Percentiles rank a stretch among this genome's conserved stretches.
These are phyloP conservation scores for Notolabrus celidotus DNA, from an alignment of 2,797 vertebrate genomes.

Conservation along the genomic window DNA sequence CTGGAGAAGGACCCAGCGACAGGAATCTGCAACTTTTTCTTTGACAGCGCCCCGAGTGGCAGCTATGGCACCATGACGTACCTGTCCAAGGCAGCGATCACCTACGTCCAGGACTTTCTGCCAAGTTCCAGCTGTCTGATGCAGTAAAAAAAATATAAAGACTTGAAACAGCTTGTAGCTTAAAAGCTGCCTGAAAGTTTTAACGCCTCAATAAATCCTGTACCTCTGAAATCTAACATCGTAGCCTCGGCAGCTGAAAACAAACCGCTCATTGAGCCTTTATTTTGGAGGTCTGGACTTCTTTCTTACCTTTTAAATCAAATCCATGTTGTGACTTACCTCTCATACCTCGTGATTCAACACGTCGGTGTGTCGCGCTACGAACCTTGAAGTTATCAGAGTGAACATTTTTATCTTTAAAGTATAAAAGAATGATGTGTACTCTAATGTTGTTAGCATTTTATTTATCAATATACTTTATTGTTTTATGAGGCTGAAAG, in stretches of 20 bases:
- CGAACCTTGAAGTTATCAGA: conserved; percentile 15
- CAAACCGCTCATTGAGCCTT: conserved; percentile 11
- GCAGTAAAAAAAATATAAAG: conserved; percentile 82
- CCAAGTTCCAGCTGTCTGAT: conserved; percentile 93
- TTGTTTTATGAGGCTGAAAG: background rate
- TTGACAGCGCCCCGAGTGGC: conserved; percentile 97
- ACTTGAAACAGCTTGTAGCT: conserved; percentile 11
- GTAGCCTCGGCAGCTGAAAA: conserved; percentile 45
- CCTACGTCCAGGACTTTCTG: conserved; percentile 93
- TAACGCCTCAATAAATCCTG: conserved; percentile 13
- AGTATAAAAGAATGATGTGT: background rate
- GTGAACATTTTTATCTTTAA: background rate
- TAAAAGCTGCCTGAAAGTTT: conserved; percentile 36
- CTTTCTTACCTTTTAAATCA: conserved; percentile 24
- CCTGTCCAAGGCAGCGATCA: conserved; percentile 92
- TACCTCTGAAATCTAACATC: conserved; percentile 14
- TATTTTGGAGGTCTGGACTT: conserved; percentile 6
- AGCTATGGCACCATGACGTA: conserved; percentile 98
- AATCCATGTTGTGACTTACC: too few species aligned
- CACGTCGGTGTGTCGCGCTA: background rate
- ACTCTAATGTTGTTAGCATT: background rate
- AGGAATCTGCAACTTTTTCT: conserved; percentile 96
- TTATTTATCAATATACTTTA: conserved; percentile 8
- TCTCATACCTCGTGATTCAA: background rate
- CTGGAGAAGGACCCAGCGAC: conserved; percentile 93